phyloP scores from a whole-genome alignment of 1,140 invertebrate genomes.

The Drosophila ananassae region DNA sequence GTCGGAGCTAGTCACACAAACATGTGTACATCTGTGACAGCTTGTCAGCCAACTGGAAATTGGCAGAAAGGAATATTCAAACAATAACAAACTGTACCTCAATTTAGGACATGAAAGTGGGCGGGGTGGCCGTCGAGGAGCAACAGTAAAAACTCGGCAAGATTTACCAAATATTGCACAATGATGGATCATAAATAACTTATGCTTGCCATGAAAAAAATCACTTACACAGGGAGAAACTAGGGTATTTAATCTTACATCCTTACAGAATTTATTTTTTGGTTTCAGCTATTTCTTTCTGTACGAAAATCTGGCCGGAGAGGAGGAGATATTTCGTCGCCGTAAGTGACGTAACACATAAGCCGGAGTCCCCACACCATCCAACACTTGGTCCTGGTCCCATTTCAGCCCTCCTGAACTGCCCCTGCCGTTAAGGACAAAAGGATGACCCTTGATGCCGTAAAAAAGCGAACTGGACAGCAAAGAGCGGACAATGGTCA shows the following conservation, averaged over 20 bases:
- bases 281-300: not conserved
- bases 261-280: not conserved
- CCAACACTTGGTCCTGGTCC: slow-evolving; percentile 7
- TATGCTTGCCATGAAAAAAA: slow-evolving; percentile 61
- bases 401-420: slow-evolving; percentile 26
- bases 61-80: slow-evolving; percentile 34
- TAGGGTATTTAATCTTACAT: not conserved
- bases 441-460: slow-evolving; percentile 81
- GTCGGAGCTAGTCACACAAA: slow-evolving; percentile 68
- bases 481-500: slow-evolving; percentile 76
- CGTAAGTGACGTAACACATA: slow-evolving; percentile 75
- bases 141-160: slow-evolving; percentile 74
- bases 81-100: slow-evolving; percentile 63
- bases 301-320: not conserved
- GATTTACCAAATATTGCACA: slow-evolving; percentile 81
- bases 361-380: slow-evolving; percentile 32
- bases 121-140: not conserved
- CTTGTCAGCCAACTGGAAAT: slow-evolving; percentile 54
- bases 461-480: slow-evolving; percentile 64
- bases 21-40: slow-evolving; percentile 45
- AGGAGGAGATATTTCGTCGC: slow-evolving; percentile 13
- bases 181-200: slow-evolving; percentile 84
- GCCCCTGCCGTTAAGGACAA: slow-evolving; percentile 77
- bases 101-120: slow-evolving; percentile 15
- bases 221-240: slow-evolving; percentile 11